Base-by-base conservation (phyloP, 2,888 invertebrate species). In the Watsonalla binaria region DNA sequence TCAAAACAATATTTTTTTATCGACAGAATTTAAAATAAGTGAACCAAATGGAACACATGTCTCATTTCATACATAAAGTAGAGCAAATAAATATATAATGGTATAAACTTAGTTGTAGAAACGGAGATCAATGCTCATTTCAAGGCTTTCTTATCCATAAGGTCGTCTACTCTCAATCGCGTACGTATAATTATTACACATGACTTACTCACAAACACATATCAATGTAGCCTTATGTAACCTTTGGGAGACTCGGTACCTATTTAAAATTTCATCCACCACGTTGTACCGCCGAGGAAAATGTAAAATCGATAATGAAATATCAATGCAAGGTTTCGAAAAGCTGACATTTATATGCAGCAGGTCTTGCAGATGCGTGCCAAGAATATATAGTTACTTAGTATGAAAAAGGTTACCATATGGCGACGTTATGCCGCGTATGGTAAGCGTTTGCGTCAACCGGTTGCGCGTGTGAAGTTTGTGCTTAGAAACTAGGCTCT, bases 381-480 rank as follows among this genome's bases (percentile, higher is more conserved):
- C 53, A 56, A 55, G 59, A 61, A 62, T 67, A 56, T 24, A 55
- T 34, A 58, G 56, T 51, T 57, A 51, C 48, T 13, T 55, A 47
- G 15, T 15, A 37, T 39, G 37, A 37, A 46, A 33, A 14, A 15
- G 45, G 45, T 37, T 34, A 52, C 51, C 60, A 50, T n/a, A 52
- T 45, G 51, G 51, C 37, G 39, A 33, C 42, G 6, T 37, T 53
- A 45, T 52, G 46, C n/a, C 50, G 45, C 52, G 14, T 49, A 39
- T 50, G 51, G 45, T 48, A 51, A 53, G 50, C 63, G 48, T 49
- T 39, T 49, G 49, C 37, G 37, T 49, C 49, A 49, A 37, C 49
- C 9, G 13, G 14, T 6, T 37, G 49, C 4, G 14, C 37, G 37
- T 24, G 15, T 24, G 15, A 13, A 35, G 48, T 14, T 35, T 48